Evolutionary conservation across 2,797 vertebrate species (phyloP), one percentile per base, ranked within the genome.

Genomic region (Naso thynnoides): DNA sequence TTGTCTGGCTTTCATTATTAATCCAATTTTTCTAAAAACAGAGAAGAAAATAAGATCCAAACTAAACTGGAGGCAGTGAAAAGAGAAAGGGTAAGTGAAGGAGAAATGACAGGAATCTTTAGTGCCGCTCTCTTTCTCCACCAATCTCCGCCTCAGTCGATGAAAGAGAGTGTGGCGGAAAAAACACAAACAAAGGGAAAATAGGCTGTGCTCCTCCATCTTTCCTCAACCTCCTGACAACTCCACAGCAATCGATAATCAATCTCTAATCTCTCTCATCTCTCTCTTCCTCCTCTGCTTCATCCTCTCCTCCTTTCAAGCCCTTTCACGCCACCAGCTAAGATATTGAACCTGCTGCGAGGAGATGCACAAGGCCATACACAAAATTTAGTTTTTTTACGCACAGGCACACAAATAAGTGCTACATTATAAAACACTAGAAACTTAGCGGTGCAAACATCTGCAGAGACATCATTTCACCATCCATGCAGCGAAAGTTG

Each of bases 181-280:
- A 55, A 73, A 52, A 64, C 56, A 61, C 59, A 79, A 76, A 84
- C 77, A 89, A 89, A 86, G 75, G 83, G 76, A 83, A 89, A 86
- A 88, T 81, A 81, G 77, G 61, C 66, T 73, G 58, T 64, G 77
- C 85, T 85, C 64, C 47, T 86, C 79, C 33, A 79, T 86, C 81
- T 79, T 81, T 85, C 59, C 72, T 59, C 65, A 52, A 68, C 65
- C 78, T 76, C 69, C 79, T 56, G 79, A 85, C 80, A 79, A 88
- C 79, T 81, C 78, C 52, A 54, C 86, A 56, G 26, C n/a, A 11
- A 90, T 92, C 87, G 39, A 93, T 91, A 91, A 92, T 91, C 91
- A 91, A 91, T 93, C 88, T 81, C 73, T 90, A 89, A 86, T 93
- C 89, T 88, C 69, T 65, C 82, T 64, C 80, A 82, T 87, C 84